phyloP scores from a whole-genome alignment of 2,888 invertebrate species.

The Hyalella azteca region DNA sequence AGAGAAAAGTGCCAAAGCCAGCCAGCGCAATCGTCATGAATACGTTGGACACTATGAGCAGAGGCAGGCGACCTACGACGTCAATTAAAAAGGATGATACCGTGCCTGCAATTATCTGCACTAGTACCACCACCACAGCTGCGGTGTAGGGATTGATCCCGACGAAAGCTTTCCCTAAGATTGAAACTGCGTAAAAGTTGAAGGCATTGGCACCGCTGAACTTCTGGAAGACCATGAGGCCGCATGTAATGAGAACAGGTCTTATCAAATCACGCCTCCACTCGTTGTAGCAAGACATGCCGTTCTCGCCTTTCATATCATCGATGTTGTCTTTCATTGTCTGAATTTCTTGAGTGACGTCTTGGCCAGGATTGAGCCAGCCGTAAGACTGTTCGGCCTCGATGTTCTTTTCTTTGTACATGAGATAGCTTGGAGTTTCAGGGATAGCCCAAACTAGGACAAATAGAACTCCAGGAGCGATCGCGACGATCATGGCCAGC shows the following conservation, averaged over 20 bases:
- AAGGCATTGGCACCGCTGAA: slow-evolving; percentile 81
- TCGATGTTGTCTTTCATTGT: slow-evolving; percentile 73
- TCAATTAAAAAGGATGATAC: slow-evolving; percentile 77
- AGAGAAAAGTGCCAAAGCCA: slow-evolving; percentile 82
- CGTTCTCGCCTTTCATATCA: slow-evolving; percentile 47
- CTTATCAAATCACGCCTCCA: slow-evolving; percentile 65
- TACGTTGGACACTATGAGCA: slow-evolving; percentile 83
- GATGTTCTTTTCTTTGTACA: slow-evolving; percentile 76
- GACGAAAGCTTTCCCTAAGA: slow-evolving; percentile 82
- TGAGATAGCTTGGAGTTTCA: slow-evolving; percentile 85
- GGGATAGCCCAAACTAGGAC: slow-evolving; percentile 73
- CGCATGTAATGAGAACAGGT: slow-evolving; percentile 81
- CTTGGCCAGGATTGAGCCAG: slow-evolving; percentile 77
- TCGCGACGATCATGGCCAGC: slow-evolving; percentile 78
- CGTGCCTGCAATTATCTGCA: slow-evolving; percentile 69
- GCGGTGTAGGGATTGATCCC: slow-evolving; percentile 83
- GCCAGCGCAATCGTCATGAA: slow-evolving; percentile 84
- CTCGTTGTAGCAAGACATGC: slow-evolving; percentile 59
- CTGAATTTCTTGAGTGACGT: slow-evolving; percentile 72
- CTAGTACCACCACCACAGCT: slow-evolving; percentile 71
- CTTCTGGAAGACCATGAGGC: slow-evolving; percentile 88
- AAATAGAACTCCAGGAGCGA: slow-evolving; percentile 79
- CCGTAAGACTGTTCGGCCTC: slow-evolving; percentile 76
- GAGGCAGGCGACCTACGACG: slow-evolving; percentile 80
- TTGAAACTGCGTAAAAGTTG: slow-evolving; percentile 83